A percentile compares a stretch with the other conserved stretches of the same genome.
Evolutionary conservation across 2,888 invertebrate species (phyloP).

Genomic region (Criorhina ranunculi): DNA sequence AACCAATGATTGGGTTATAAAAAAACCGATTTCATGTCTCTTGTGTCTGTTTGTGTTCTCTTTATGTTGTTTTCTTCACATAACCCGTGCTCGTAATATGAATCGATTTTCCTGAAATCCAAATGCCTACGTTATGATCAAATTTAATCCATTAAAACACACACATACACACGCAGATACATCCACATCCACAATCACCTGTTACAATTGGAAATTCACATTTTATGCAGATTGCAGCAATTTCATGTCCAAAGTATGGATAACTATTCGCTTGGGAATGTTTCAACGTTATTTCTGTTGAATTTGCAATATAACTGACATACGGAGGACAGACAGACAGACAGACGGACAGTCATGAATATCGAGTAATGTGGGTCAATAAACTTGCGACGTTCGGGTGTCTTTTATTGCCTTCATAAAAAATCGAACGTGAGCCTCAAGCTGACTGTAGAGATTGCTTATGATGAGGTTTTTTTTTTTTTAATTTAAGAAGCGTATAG

Average conservation of each 20-base stretch:
- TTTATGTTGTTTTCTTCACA: constrained; percentile 2
- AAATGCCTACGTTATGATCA: constrained; percentile 6
- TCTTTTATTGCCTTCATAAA: constrained; percentile 42
- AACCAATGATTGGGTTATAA: background rate
- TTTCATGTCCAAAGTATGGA: constrained; percentile 7
- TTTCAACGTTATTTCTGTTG: constrained; percentile 46
- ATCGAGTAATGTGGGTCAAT: constrained; percentile 61
- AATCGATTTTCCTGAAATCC: constrained; percentile 10
- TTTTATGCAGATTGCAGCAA: constrained; percentile 58
- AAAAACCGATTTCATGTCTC: background rate
- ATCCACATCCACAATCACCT: background rate
- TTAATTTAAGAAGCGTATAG: background rate
- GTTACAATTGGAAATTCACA: constrained; percentile 29
- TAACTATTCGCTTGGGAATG: constrained; percentile 41
- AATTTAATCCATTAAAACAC: constrained; percentile 28
- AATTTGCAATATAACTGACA: constrained; percentile 59
- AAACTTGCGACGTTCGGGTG: constrained; percentile 51
- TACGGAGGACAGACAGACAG: constrained; percentile 23
- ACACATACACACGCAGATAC: background rate
- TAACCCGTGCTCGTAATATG: background rate
- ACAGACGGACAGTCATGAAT: constrained; percentile 44
- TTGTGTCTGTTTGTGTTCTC: background rate
- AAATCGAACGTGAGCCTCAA: constrained; percentile 24
- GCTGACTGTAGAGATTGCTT: constrained; percentile 2
- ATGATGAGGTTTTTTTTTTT: background rate